Evolutionary conservation across 2,888 invertebrate genomes (phyloP).

Genomic region (Oscheius sp.): DNA sequence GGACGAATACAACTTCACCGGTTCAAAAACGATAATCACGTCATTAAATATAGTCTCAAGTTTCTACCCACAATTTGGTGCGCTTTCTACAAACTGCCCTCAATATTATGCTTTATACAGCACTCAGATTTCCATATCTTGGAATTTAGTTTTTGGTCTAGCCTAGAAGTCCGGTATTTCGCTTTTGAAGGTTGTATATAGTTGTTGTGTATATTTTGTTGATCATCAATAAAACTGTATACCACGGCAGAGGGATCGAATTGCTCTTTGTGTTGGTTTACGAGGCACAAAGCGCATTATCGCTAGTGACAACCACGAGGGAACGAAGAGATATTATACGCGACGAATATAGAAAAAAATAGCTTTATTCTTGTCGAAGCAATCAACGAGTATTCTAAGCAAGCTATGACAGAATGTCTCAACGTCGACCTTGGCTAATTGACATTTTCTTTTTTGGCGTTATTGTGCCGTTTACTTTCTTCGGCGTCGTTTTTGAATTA

Average conservation of each 20-base stretch:
- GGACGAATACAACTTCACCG: conserved; percentile 18
- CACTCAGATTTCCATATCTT: conserved; percentile 6
- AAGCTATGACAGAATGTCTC: background rate
- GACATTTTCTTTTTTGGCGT: conserved; percentile 29
- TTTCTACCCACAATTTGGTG: background rate
- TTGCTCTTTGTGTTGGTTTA: conserved; percentile 25
- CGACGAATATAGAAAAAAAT: background rate
- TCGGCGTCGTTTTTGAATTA: conserved; percentile 35
- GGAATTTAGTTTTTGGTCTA: conserved; percentile 14
- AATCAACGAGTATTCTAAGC: background rate
- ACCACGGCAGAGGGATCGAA: background rate
- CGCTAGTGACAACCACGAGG: conserved; percentile 18
- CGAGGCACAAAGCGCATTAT: conserved; percentile 29
- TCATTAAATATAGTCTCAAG: conserved; percentile 16
- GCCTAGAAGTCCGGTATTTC: conserved; percentile 19
- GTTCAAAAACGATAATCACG: background rate
- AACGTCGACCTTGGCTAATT: background rate
- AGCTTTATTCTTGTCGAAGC: conserved; percentile 9
- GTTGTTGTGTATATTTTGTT: conserved; percentile 27
- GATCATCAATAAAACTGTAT: conserved; percentile 15
- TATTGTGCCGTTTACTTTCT: conserved; percentile 40
- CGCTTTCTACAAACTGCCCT: background rate
- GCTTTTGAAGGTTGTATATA: conserved; percentile 23
- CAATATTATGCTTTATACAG: conserved; percentile 9
- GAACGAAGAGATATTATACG: background rate